These are phyloP conservation scores for Drosophila eohydei DNA, from an alignment of 2,888 invertebrate species.

Conservation along the genomic window DNA sequence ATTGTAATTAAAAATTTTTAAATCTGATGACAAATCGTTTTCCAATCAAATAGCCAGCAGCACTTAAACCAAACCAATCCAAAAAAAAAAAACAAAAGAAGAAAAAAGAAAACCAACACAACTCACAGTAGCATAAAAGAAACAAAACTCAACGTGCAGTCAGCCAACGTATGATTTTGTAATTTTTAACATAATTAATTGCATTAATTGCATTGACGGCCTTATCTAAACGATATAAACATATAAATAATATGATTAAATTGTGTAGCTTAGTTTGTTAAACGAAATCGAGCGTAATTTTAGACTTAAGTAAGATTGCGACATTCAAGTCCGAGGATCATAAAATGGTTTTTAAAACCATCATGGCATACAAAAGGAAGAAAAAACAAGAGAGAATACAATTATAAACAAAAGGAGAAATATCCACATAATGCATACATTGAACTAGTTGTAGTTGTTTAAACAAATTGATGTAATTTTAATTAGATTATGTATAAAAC, in stretches of 20 bases:
- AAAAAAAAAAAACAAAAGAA: constrained; percentile 36
- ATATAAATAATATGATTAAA: constrained; percentile 65
- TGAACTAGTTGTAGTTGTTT: constrained; percentile 72
- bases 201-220: constrained; percentile 77
- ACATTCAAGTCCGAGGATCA: constrained; percentile 37
- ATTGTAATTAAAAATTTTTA: constrained; percentile 52
- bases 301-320: constrained; percentile 54
- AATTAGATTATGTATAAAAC: constrained; percentile 62
- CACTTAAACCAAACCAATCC: constrained; percentile 75
- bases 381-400: constrained; percentile 16
- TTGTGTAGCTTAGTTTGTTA: constrained; percentile 75
- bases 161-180: constrained; percentile 71
- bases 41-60: constrained; percentile 58
- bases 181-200: constrained; percentile 62
- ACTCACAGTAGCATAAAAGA: constrained; percentile 26
- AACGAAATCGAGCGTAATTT: constrained; percentile 66
- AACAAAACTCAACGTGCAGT: constrained; percentile 56
- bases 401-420: constrained; percentile 21
- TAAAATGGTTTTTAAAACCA: constrained; percentile 71
- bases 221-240: constrained; percentile 76
- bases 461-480: constrained; percentile 66
- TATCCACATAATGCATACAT: constrained; percentile 59
- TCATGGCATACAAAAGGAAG: constrained; percentile 21
- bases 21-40: constrained; percentile 51
- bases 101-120: constrained; percentile 21